Evolutionary conservation across 64 coral and sea anemone species (phyloP).

Genomic region (Actinia tenebrosa): DNA sequence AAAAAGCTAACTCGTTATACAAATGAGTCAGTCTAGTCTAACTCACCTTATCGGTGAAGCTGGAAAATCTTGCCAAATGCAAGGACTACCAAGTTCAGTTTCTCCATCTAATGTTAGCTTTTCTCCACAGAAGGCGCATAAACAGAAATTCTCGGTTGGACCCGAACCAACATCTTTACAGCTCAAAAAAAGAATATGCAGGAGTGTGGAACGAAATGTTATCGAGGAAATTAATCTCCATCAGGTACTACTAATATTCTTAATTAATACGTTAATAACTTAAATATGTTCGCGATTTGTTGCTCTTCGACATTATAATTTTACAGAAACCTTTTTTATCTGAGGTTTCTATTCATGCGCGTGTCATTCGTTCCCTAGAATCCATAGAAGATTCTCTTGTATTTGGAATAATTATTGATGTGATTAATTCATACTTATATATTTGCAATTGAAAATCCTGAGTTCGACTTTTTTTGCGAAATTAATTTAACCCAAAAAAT

Average conservation of each 20-base stretch:
- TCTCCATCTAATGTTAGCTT: not conserved
- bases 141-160: not conserved
- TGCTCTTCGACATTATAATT: not conserved
- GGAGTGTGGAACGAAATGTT: slow-evolving; percentile 32
- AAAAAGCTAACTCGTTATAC: not conserved
- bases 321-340: too few species aligned
- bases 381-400: too few species aligned
- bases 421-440: too few species aligned
- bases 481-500: too few species aligned
- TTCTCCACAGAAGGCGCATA: not conserved
- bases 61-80: not conserved
- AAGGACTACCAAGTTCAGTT: not conserved
- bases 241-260: slow-evolving; percentile 14
- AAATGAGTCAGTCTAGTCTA: not conserved
- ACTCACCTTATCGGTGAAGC: not conserved
- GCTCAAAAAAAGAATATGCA: slow-evolving; percentile 37
- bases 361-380: not conserved
- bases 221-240: slow-evolving; percentile 13
- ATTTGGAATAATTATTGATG: too few species aligned
- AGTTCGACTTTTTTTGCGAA: too few species aligned
- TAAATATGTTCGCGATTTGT: not conserved
- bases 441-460: too few species aligned
- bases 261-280: not conserved
- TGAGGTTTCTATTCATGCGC: not conserved
- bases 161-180: not conserved